Evolutionary conservation across 2,888 invertebrate species (phyloP).

Genomic region (Drosophila eohydei): DNA sequence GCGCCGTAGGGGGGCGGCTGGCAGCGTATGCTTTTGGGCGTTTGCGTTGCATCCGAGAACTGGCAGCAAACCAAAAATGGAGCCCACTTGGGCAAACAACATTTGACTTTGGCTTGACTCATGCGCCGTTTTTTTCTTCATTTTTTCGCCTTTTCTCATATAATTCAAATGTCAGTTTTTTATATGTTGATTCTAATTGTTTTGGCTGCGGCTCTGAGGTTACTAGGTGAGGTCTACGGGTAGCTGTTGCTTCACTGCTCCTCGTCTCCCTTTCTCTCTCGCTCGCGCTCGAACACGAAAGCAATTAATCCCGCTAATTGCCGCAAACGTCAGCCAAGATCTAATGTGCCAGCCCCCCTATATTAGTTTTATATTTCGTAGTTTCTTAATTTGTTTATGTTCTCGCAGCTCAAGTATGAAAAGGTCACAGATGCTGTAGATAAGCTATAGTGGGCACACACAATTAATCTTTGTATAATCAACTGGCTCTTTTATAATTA

Average conservation of each 20-base stretch:
- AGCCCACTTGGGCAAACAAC: constrained; percentile 41
- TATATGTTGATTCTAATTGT: constrained; percentile 71
- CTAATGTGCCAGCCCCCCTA: constrained; percentile 57
- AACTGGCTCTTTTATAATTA: not conserved
- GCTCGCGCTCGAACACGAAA: constrained; percentile 38
- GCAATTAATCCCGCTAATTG: constrained; percentile 68
- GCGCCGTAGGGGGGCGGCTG: not conserved
- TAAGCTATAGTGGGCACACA: constrained; percentile 2
- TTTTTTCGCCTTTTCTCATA: constrained; percentile 31
- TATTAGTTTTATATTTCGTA: constrained; percentile 27
- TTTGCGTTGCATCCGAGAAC: constrained; percentile 66
- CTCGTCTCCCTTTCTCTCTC: not conserved
- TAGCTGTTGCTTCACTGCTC: constrained; percentile 1
- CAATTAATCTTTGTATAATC: not conserved
- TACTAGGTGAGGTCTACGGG: constrained; percentile 64
- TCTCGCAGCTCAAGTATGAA: constrained; percentile 17
- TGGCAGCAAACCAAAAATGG: constrained; percentile 52
- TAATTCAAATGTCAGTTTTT: constrained; percentile 64
- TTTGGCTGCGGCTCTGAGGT: constrained; percentile 56
- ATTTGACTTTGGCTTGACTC: constrained; percentile 42
- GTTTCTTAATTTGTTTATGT: constrained; percentile 18
- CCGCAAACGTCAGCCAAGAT: constrained; percentile 48
- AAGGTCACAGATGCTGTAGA: constrained; percentile 43
- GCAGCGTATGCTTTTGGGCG: constrained; percentile 16
- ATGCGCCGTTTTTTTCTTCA: constrained; percentile 17